Conservation (phyloP, 2,113 vertebrate species). For the Heterotis niloticus region DNA sequence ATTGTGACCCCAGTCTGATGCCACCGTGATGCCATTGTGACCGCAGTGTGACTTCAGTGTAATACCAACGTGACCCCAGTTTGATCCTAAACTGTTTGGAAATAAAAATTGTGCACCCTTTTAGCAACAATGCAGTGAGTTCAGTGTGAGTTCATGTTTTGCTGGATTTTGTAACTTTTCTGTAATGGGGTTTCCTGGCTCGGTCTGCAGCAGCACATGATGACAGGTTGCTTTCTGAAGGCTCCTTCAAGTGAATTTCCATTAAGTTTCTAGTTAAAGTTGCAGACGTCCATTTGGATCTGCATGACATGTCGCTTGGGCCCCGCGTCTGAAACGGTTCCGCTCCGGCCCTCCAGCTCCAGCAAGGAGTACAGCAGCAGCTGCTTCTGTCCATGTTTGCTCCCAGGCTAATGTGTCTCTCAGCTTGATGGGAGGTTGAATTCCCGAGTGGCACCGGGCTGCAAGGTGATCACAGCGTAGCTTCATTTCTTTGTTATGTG, state of each 20-base stretch:
- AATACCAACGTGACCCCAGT: no score
- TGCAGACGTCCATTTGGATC: conserved; percentile 54
- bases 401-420: conserved; percentile 50
- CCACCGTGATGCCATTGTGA: no score
- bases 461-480: no score
- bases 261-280: conserved; percentile 46
- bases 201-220: conserved; percentile 51
- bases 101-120: no score
- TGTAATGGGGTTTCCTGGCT: conserved; percentile 41
- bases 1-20: no score
- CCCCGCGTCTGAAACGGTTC: conserved; percentile 43
- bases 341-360: conserved; percentile 36
- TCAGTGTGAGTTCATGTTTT: no score
- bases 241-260: conserved; percentile 55
- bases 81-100: no score
- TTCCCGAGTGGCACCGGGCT: no score
- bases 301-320: conserved; percentile 53
- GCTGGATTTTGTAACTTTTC: neutral
- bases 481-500: no score
- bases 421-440: conserved; percentile 46
- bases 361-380: conserved; percentile 47
- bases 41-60: no score
- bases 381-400: conserved; percentile 49
- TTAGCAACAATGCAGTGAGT: no score
- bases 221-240: conserved; percentile 59